Conservation (phyloP, 2,113 vertebrate genomes). For the Lepisosteus oculatus region DNA sequence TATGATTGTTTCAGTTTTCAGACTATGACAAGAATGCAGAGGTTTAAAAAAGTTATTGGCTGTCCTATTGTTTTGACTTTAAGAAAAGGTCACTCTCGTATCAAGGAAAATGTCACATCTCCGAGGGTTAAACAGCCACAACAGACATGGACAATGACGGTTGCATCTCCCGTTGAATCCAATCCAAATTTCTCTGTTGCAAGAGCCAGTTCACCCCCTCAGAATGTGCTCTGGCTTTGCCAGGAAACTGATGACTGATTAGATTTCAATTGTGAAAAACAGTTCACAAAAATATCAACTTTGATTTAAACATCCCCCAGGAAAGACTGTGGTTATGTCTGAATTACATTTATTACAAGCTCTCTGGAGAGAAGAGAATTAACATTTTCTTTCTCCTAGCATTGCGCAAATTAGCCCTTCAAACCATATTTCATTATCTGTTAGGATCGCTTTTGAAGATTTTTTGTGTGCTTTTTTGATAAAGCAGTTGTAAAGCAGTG, state of each 20-base stretch:
- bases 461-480: too few species aligned
- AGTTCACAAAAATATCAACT: neutral
- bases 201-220: conserved; percentile 1
- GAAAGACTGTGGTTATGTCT: neutral
- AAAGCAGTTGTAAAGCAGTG: too few species aligned
- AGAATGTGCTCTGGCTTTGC: neutral
- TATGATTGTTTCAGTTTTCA: neutral
- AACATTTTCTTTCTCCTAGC: neutral
- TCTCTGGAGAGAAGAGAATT: neutral
- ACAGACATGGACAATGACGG: neutral
- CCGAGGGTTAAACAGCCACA: neutral
- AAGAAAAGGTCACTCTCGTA: neutral
- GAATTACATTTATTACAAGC: neutral
- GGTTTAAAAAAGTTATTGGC: neutral
- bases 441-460: too few species aligned
- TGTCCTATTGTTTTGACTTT: neutral
- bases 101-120: neutral
- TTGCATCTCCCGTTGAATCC: neutral
- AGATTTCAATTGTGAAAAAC: conserved; percentile 10
- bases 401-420: neutral
- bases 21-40: neutral
- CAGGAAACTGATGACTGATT: conserved; percentile 6
- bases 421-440: too few species aligned
- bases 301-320: neutral
- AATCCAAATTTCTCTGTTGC: neutral